Evolutionary conservation across 2,888 invertebrate species (phyloP).

Genomic region (Ashinkailepas kermadecensis): DNA sequence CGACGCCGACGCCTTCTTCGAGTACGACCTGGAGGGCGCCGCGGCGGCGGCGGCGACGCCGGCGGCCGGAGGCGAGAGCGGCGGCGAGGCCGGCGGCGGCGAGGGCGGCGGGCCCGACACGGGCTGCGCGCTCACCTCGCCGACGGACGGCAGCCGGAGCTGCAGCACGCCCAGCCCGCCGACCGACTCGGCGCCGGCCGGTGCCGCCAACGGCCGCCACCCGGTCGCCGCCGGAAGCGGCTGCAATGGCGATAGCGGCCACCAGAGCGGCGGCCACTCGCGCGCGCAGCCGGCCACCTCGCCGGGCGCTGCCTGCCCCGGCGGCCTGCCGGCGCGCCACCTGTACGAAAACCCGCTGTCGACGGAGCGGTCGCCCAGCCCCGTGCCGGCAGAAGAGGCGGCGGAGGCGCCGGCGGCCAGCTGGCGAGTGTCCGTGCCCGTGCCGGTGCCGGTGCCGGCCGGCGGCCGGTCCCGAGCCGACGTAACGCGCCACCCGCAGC

Average conservation of each 20-base stretch:
- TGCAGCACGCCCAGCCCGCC: not conserved
- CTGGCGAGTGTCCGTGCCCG: not conserved
- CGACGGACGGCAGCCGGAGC: not conserved
- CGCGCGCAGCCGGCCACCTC: no score
- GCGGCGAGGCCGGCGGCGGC: no score
- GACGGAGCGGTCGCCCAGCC: no score
- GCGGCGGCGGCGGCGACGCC: not conserved
- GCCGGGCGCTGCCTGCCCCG: no score
- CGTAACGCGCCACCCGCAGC: not conserved
- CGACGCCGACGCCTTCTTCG: conserved; percentile 13
- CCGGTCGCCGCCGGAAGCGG: not conserved
- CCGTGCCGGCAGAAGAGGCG: no score
- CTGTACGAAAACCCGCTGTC: conserved; percentile 4
- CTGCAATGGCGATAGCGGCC: not conserved
- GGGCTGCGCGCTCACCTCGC: conserved; percentile 3
- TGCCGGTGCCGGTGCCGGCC: not conserved
- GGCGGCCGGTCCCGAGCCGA: not conserved
- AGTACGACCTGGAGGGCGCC: not conserved
- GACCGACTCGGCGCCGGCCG: not conserved
- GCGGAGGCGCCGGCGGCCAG: no score
- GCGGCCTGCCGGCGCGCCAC: not conserved
- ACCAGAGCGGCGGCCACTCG: no score
- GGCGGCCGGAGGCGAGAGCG: no score
- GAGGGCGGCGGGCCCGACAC: not conserved
- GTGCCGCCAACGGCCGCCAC: not conserved